phyloP scores from a whole-genome alignment of 2,888 invertebrate genomes.

The Stenotaenia linearis region DNA sequence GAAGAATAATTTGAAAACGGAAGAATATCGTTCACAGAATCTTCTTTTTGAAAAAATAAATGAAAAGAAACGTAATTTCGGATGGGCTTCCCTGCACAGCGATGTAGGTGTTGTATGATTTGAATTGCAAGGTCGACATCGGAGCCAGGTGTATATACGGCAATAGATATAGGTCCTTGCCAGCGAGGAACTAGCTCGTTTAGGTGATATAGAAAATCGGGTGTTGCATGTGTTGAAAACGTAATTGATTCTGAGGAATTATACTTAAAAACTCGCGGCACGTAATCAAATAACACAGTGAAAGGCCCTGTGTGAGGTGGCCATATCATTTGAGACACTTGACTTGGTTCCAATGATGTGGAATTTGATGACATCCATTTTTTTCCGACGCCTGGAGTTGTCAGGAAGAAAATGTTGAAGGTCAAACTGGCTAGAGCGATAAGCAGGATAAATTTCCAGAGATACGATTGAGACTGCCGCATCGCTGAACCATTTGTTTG shows the following conservation, averaged over 20 bases:
- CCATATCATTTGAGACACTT: not conserved
- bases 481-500: not conserved
- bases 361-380: not conserved
- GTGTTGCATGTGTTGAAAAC: constrained; percentile 87
- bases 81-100: constrained; percentile 66
- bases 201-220: constrained; percentile 83
- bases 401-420: not conserved
- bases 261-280: not conserved
- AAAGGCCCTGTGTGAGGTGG: not conserved
- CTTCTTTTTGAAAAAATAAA: constrained; percentile 77
- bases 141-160: constrained; percentile 77
- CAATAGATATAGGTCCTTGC: constrained; percentile 80
- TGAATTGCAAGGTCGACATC: constrained; percentile 72
- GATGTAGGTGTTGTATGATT: constrained; percentile 72
- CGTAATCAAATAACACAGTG: not conserved
- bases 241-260: constrained; percentile 54
- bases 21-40: too few relatives aligned
- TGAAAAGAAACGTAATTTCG: constrained; percentile 79
- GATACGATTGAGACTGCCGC: not conserved
- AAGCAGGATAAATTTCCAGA: not conserved
- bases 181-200: constrained; percentile 77
- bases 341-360: not conserved
- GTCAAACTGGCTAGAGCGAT: not conserved
- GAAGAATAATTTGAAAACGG: too few relatives aligned
- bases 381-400: not conserved